phyloP scores from a whole-genome alignment of 1,140 invertebrate species.

The Neodiprion lecontei region DNA sequence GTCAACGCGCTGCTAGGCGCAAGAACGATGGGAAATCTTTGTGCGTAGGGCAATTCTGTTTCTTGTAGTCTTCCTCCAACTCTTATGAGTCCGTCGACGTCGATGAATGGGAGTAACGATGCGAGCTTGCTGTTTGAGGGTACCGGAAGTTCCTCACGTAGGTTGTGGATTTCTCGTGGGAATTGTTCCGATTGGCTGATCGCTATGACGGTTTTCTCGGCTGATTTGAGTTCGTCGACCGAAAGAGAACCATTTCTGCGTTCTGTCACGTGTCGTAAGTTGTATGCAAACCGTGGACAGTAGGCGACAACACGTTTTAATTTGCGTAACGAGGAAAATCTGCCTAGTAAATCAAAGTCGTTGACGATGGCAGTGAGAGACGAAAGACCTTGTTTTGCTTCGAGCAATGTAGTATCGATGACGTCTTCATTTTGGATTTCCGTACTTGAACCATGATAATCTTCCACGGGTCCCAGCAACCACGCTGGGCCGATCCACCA shows the following conservation, averaged over 20 bases:
- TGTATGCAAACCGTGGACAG: conserved; percentile 15
- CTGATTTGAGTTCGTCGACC: conserved; percentile 17
- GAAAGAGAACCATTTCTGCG: conserved; percentile 17
- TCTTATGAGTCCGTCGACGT: conserved; percentile 25
- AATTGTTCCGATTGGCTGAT: conserved; percentile 11
- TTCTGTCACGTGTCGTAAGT: background rate
- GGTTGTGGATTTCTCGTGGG: background rate
- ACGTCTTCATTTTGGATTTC: conserved; percentile 16
- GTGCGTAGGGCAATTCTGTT: conserved; percentile 28
- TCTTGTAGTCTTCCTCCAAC: conserved; percentile 34
- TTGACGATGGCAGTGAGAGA: conserved; percentile 16
- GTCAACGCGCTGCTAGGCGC: conserved; percentile 31
- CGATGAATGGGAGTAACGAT: conserved; percentile 34
- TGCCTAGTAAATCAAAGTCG: conserved; percentile 17
- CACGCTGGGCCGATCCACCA: too few relatives aligned
- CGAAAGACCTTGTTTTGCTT: conserved; percentile 7
- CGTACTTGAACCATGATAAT: background rate
- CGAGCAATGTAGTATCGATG: conserved; percentile 1
- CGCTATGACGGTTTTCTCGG: background rate
- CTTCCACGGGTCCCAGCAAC: too few relatives aligned
- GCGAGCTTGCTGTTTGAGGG: conserved; percentile 24
- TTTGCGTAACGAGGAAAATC: conserved; percentile 18
- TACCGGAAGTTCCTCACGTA: conserved; percentile 16
- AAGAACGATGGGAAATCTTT: conserved; percentile 37
- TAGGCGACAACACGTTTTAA: conserved; percentile 13